Conservation (phyloP, 2,888 invertebrate genomes). For the Aphidoletes aphidimyza region DNA sequence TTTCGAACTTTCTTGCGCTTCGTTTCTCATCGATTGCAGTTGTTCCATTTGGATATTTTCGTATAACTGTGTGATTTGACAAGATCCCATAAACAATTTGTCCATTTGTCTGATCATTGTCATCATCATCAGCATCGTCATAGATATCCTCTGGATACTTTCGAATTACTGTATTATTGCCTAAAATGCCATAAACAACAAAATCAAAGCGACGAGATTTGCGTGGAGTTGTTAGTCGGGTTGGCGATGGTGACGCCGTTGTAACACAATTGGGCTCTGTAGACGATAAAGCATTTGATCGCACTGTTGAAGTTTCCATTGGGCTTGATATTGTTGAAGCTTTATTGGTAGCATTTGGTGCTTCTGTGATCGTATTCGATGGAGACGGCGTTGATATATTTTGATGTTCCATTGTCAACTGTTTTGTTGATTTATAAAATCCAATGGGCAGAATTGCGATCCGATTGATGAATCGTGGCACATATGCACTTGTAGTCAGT, state of each 20-base stretch:
- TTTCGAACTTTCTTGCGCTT: conserved; percentile 66
- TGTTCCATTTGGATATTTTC: conserved; percentile 84
- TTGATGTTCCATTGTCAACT: background rate
- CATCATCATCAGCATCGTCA: conserved; percentile 69
- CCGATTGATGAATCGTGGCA: conserved; percentile 58
- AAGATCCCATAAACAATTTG: conserved; percentile 76
- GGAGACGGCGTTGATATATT: background rate
- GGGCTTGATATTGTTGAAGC: no score
- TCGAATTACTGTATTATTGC: conserved; percentile 82
- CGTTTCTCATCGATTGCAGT: conserved; percentile 73
- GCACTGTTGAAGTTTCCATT: no score
- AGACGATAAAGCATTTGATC: conserved; percentile 30
- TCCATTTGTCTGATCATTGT: conserved; percentile 65
- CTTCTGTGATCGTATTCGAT: background rate
- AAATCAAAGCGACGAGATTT: conserved; percentile 73
- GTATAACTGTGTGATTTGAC: conserved; percentile 82
- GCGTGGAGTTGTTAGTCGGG: conserved; percentile 63
- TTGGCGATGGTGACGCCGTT: conserved; percentile 67
- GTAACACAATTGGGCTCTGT: conserved; percentile 60
- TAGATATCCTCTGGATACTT: conserved; percentile 70
- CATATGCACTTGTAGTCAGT: no score
- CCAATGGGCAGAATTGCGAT: conserved; percentile 58
- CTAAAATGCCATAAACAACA: conserved; percentile 79
- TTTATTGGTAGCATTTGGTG: background rate
- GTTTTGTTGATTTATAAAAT: conserved; percentile 57